Evolutionary conservation across 2,888 invertebrate species (phyloP).

Genomic region (Drosophila austrosaltans): DNA sequence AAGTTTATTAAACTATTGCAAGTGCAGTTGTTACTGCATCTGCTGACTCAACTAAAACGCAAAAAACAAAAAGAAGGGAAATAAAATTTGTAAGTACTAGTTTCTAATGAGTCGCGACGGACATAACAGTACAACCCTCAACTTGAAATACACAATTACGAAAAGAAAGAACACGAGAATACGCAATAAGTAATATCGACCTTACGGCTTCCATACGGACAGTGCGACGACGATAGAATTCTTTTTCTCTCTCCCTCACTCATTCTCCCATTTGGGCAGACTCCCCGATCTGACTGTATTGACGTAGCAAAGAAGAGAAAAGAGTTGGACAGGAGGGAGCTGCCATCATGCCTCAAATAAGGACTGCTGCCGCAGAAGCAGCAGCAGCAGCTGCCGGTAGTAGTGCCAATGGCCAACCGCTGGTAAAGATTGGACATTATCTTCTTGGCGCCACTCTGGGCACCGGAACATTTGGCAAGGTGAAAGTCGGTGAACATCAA

Average conservation of each 20-base stretch:
- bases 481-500: constrained; percentile 99
- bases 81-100: background rate
- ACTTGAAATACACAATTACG: background rate
- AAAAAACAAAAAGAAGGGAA: background rate
- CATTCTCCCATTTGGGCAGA: background rate
- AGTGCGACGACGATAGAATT: constrained; percentile 13
- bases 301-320: background rate
- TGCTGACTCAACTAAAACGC: background rate
- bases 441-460: constrained; percentile 94
- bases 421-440: constrained; percentile 98
- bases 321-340: background rate
- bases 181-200: constrained; percentile 70
- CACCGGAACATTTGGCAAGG: constrained; percentile 99
- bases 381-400: constrained; percentile 70
- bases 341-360: constrained; percentile 75
- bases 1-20: constrained; percentile 6
- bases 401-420: constrained; percentile 86
- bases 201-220: constrained; percentile 36
- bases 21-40: background rate
- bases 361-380: constrained; percentile 74
- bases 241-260: background rate
- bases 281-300: background rate
- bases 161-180: constrained; percentile 42
- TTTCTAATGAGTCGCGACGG: background rate
- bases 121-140: background rate